Conservation (phyloP, 1,140 invertebrate genomes). For the Drosophila nannoptera region DNA sequence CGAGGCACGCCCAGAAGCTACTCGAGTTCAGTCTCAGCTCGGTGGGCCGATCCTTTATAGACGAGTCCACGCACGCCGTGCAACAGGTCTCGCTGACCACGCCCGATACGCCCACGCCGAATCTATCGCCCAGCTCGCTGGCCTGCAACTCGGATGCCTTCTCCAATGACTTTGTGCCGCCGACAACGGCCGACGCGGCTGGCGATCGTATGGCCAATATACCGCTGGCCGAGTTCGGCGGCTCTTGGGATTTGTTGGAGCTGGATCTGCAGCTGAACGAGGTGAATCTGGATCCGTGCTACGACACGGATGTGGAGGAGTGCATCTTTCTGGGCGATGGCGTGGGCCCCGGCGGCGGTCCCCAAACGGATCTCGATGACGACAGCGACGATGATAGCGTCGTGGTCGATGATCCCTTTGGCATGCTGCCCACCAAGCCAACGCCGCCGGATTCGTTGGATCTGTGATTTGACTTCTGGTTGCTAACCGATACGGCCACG, state of each 20-base stretch:
- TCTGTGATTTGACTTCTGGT: slow-evolving; percentile 79
- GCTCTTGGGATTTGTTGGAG: slow-evolving; percentile 77
- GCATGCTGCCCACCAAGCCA: slow-evolving; percentile 73
- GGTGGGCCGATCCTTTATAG: slow-evolving; percentile 77
- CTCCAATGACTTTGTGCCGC: slow-evolving; percentile 77
- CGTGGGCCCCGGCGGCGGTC: slow-evolving; percentile 21
- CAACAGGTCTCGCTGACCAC: slow-evolving; percentile 79
- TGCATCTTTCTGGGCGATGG: slow-evolving; percentile 81
- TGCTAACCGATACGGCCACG: slow-evolving; percentile 40
- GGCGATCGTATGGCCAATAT: slow-evolving; percentile 32
- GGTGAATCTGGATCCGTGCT: slow-evolving; percentile 77
- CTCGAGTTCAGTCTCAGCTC: slow-evolving; percentile 77
- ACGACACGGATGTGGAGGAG: slow-evolving; percentile 81
- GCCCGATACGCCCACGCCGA: slow-evolving; percentile 82
- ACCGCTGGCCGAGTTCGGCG: slow-evolving; percentile 73
- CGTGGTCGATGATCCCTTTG: slow-evolving; percentile 75
- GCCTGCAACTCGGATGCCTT: slow-evolving; percentile 72
- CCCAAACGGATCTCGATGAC: slow-evolving; percentile 19
- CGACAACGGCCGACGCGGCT: slow-evolving; percentile 4
- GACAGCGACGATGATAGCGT: slow-evolving; percentile 68
- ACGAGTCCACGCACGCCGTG: slow-evolving; percentile 51
- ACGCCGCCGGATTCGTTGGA: slow-evolving; percentile 78
- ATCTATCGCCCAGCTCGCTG: slow-evolving; percentile 81
- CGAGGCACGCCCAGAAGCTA: slow-evolving; percentile 51
- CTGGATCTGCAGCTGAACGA: slow-evolving; percentile 77